Evolutionary conservation across 1,140 invertebrate species (phyloP), one percentile per base, ranked within the genome.

Genomic region (Dufourea novaeangliae): DNA sequence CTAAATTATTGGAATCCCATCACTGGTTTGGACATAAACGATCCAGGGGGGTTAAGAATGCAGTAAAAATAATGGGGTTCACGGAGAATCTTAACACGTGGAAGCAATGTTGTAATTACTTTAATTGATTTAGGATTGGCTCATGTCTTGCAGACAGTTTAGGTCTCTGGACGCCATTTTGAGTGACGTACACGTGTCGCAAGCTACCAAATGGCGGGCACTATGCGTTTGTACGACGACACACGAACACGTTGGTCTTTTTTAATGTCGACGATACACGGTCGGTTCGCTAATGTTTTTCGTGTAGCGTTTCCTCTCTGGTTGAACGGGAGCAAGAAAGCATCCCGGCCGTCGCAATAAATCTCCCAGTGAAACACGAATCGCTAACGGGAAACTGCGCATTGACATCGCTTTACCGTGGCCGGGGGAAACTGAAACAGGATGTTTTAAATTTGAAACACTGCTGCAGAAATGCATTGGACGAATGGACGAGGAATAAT

Each of bases 401-500:
- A 41, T 56, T 56, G 62, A 56, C 62, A 54, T 34, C 41, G 62
- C 25, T 75, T 59, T 37, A 37, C 39, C 52, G 29, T 22, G 64
- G 17, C 8, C 22, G 14, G 14, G 1, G 20, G 14, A 39, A 20
- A 34, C 41, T 52, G 64, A 61, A 61, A 69, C 32, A 34, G 61
- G 46, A 68, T 75, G 54, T 59, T 75, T 75, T 44, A 64, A 75
- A 75, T 59, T 67, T 59, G 52, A 68, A 67, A 50, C 64, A 37
- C 41, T 29, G 1, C 10, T 37, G 20, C 34, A 25, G 34, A 27
- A n/a, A 59, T 32, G 54, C 25, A 54, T 8, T 10, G 17, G 3
- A 1, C 14, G 17, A 20, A 46, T 20, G 44, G 44, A 46, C 44
- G 20, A 20, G 44, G 44, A 46, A 37, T 25, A 63, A 44, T 67